phyloP scores from a whole-genome alignment of 1,140 invertebrate species.

The Riptortus pedestris region DNA sequence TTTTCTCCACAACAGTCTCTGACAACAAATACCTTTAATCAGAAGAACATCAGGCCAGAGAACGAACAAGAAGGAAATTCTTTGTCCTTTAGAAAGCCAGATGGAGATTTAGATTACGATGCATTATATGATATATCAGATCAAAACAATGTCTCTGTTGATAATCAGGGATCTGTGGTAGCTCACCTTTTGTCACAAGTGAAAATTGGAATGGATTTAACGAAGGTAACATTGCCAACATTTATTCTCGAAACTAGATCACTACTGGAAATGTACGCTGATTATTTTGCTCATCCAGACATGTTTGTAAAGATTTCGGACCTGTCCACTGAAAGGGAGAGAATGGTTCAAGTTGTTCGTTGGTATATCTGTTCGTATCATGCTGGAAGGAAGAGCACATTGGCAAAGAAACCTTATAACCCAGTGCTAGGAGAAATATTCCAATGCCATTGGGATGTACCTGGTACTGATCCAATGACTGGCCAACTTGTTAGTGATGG shows the following conservation, averaged over 20 bases:
- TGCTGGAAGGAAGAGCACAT: constrained; percentile 84
- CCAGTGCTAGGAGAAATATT: constrained; percentile 93
- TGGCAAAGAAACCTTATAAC: constrained; percentile 96
- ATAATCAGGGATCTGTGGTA: constrained; percentile 88
- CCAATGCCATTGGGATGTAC: constrained; percentile 73
- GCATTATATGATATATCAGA: constrained; percentile 33
- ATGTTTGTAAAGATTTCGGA: constrained; percentile 88
- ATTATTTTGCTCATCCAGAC: constrained; percentile 96
- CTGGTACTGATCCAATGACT: not conserved
- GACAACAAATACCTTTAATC: no score
- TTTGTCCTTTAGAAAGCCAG: no score
- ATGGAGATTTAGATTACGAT: constrained; percentile 33
- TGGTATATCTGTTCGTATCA: constrained; percentile 98
- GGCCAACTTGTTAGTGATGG: constrained; percentile 49
- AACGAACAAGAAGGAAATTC: no score
- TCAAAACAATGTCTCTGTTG: constrained; percentile 47
- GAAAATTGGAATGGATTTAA: constrained; percentile 96
- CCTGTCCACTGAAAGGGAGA: constrained; percentile 65
- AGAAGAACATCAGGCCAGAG: no score
- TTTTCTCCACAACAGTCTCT: no score
- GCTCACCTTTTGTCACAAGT: constrained; percentile 92
- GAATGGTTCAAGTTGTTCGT: constrained; percentile 83
- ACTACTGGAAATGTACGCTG: constrained; percentile 95
- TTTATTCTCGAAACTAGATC: constrained; percentile 92
- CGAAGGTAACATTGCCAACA: constrained; percentile 92